A percentile compares a stretch with the other conserved stretches of the same genome.
phyloP scores from a whole-genome alignment of 2,888 invertebrate genomes.

The Eucera pruinosa region DNA sequence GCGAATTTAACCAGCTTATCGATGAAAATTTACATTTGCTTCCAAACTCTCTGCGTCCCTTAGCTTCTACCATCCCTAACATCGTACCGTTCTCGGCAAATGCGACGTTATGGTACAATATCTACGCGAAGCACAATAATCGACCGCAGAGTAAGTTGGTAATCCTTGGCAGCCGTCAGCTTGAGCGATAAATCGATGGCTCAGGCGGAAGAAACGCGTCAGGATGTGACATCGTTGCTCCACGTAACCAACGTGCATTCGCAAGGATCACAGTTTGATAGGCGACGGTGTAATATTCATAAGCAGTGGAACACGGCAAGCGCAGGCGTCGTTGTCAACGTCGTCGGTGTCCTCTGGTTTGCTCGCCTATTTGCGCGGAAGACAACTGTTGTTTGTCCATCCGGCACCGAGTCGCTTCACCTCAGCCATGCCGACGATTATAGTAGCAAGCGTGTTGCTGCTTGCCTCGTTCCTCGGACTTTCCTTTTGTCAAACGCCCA shows the following conservation, averaged over 20 bases:
- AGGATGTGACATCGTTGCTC: constrained; percentile 45
- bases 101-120: neutral
- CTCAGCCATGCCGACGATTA: constrained; percentile 61
- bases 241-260: constrained; percentile 10
- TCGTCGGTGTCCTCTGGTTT: constrained; percentile 38
- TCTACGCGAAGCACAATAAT: neutral
- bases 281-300: constrained; percentile 79
- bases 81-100: neutral
- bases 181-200: constrained; percentile 66
- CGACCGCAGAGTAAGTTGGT: constrained; percentile 47
- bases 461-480: constrained; percentile 46
- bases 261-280: constrained; percentile 77
- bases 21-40: too few species aligned
- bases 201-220: constrained; percentile 36
- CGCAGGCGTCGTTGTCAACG: constrained; percentile 74
- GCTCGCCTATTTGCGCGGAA: constrained; percentile 51
- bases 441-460: constrained; percentile 37
- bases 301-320: constrained; percentile 58
- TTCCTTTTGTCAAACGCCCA: constrained; percentile 67
- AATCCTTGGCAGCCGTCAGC: constrained; percentile 37
- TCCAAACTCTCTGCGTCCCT: too few species aligned
- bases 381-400: constrained; percentile 61
- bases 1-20: too few species aligned
- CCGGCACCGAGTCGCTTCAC: constrained; percentile 56
- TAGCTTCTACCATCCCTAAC: too few species aligned